phyloP scores from a whole-genome alignment of 1,140 invertebrate genomes.

The Solen grandis region DNA sequence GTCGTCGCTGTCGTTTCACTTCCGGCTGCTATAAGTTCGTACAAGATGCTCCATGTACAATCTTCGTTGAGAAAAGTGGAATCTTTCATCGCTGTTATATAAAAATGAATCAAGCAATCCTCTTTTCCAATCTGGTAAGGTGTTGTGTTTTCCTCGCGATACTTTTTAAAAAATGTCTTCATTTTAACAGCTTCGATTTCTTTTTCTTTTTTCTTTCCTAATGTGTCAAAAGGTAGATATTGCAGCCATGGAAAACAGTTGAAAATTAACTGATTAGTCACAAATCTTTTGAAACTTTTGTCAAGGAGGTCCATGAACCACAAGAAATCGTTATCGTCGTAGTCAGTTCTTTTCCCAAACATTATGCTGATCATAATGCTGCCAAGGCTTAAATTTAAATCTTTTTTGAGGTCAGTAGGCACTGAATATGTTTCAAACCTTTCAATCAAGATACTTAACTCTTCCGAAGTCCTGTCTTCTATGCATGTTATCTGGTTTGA shows the following conservation, averaged over 20 bases:
- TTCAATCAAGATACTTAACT: too few relatives aligned
- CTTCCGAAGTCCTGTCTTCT: background rate
- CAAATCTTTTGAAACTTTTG: too few relatives aligned
- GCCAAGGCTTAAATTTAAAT: too few relatives aligned
- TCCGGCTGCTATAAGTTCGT: slow-evolving; percentile 93
- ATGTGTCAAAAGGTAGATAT: too few relatives aligned
- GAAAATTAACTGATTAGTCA: too few relatives aligned
- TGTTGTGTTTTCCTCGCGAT: background rate
- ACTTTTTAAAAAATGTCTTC: background rate
- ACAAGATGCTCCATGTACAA: slow-evolving; percentile 70
- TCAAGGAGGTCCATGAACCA: too few relatives aligned
- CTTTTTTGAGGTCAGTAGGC: too few relatives aligned
- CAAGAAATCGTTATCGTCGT: too few relatives aligned
- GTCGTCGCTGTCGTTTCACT: slow-evolving; percentile 93
- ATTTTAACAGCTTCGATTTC: background rate
- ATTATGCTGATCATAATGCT: too few relatives aligned
- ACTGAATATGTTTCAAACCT: too few relatives aligned
- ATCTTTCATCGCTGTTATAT: background rate
- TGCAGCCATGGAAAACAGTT: too few relatives aligned
- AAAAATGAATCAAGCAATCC: slow-evolving; percentile 3
- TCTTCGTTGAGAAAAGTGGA: slow-evolving; percentile 73
- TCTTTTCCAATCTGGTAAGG: background rate
- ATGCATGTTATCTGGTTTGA: background rate
- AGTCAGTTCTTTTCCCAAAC: too few relatives aligned
- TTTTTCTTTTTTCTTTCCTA: background rate